Base-by-base conservation (phyloP, 2,888 invertebrate genomes). In the Keiferia lycopersicella region DNA sequence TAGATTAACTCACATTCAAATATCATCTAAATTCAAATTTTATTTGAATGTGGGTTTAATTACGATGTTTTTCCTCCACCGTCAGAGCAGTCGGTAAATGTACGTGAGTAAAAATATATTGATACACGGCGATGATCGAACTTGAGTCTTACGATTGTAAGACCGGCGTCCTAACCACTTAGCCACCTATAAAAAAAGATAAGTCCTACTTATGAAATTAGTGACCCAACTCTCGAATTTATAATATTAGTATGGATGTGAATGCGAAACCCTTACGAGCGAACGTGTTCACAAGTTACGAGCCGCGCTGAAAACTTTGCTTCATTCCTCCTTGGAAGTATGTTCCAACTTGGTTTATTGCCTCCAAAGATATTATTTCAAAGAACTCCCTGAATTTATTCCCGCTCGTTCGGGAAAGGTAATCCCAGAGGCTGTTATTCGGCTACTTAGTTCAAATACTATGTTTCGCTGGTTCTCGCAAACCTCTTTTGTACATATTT, bases 341-440 rank as follows among this genome's bases (percentile, higher is more conserved):
- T 85, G 82, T 86, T 84, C 84, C 82, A 87, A 89, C 86, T 89
- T 83, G 86, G 86, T 90, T 91, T 91, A 91, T 90, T 84, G 86
- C 89, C 84, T 84, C 77, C 77, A 73, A 79, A 84, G 86, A 89
- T 89, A 89, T 90, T 90, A 91, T 91, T 88, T 91, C 88, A 88
- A 86, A 87, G 88, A 87, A 88, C 83, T 86, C 84, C 68, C 63
- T 68, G 82, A 88, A 89, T 88, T 87, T 89, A 87, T 88, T 86
- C 81, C 73, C 82, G 79, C 81, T 83, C 82, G 82, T 81, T 81
- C 81, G 80, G 78, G 80, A 77, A 78, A 81, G 80, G 84, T 85
- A 82, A 83, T 90, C 88, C 87, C 86, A 74, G 77, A 81, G 83
- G 87, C 72, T 83, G 80, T 86, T 83, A 85, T 83, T 86, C 81